Conservation (phyloP, 2,797 vertebrate genomes). For the Tauraco hartlaubi region DNA sequence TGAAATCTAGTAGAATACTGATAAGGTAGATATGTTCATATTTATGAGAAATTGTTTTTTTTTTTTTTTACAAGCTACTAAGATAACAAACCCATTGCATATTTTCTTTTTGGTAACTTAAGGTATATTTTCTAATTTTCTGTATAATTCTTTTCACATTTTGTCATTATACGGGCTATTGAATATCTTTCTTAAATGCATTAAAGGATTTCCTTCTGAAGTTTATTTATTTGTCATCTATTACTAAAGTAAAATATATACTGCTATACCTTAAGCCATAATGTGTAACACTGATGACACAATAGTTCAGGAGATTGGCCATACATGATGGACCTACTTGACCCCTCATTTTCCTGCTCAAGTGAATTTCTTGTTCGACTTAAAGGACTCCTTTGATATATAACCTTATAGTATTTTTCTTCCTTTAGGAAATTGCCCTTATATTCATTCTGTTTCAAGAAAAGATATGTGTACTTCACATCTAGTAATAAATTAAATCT, state of each 20-base stretch:
- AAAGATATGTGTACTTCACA: not conserved
- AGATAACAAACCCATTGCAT: not conserved
- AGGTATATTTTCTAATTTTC: not conserved
- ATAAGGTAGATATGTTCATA: not conserved
- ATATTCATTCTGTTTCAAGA: not conserved
- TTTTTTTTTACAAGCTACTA: not conserved
- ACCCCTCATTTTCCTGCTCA: not conserved
- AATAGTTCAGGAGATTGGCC: not conserved
- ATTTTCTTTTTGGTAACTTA: not conserved
- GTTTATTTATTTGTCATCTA: not conserved
- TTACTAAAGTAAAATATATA: not conserved
- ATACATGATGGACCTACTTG: not conserved
- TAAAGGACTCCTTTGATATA: not conserved
- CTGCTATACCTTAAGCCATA: not conserved
- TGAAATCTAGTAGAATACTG: not conserved
- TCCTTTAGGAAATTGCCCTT: not conserved
- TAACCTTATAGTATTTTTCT: not conserved
- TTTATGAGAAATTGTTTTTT: not conserved
- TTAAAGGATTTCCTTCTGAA: not conserved
- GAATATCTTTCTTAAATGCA: not conserved
- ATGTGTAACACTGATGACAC: not conserved
- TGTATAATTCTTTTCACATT: rapidly evolving
- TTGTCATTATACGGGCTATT: not conserved
- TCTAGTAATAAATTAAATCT: not conserved
- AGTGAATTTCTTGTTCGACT: not conserved